Conservation (phyloP, 2,113 vertebrate species). For the Aptenodytes patagonicus region DNA sequence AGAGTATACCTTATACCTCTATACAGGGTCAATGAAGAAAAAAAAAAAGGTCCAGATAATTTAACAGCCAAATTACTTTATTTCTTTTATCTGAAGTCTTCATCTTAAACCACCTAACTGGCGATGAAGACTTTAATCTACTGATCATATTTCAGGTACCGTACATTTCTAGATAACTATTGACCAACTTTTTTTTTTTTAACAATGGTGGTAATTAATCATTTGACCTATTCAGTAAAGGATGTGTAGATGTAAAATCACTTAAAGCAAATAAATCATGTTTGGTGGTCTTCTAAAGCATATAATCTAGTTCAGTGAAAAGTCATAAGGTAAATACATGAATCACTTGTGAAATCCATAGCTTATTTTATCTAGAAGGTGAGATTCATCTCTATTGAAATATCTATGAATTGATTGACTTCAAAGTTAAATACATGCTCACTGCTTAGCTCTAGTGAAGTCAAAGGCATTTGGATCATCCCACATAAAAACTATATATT, state of each 20-base stretch:
- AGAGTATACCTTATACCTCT: not conserved
- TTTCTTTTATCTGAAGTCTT: not conserved
- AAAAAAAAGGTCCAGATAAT: not conserved
- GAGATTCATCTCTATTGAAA: not conserved
- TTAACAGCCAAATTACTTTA: not conserved
- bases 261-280: not conserved
- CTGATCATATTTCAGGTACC: not conserved
- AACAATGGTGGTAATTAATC: not conserved
- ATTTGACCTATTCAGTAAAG: not conserved
- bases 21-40: not conserved
- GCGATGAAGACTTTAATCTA: not conserved
- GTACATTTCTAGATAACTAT: not conserved
- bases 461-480: slow-evolving; percentile 35
- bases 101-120: not conserved
- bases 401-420: not conserved
- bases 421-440: not conserved
- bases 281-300: not conserved
- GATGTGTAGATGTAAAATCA: not conserved
- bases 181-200: fast-evolving
- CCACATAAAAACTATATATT: slow-evolving; percentile 4
- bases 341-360: not conserved
- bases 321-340: not conserved
- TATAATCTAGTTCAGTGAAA: not conserved
- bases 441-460: not conserved
- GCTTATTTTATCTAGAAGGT: not conserved